phyloP scores from a whole-genome alignment of 2,888 invertebrate species.

The Drosophila mimica region DNA sequence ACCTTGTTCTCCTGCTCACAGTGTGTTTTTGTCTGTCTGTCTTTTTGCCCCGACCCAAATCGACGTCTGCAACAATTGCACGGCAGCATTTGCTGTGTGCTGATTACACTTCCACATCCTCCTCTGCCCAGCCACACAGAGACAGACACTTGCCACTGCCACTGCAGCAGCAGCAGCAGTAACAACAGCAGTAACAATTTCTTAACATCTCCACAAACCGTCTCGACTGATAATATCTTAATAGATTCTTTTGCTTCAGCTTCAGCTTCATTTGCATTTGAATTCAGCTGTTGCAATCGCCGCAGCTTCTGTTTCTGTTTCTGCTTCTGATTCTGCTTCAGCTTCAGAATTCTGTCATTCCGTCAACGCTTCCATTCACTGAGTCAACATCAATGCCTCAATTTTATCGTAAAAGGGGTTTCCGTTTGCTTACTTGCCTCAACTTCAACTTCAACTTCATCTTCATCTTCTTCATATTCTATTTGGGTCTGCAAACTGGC shows the following conservation, averaged over 20 bases:
- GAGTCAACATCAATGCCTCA: slow-evolving; percentile 32
- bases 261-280: slow-evolving; percentile 75
- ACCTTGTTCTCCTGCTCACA: neutral
- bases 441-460: neutral
- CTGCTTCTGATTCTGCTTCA: slow-evolving; percentile 25
- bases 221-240: slow-evolving; percentile 74
- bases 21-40: slow-evolving; percentile 17
- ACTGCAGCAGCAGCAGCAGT: neutral
- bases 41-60: slow-evolving; percentile 70
- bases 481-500: slow-evolving; percentile 32
- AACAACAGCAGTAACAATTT: slow-evolving; percentile 35
- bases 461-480: neutral
- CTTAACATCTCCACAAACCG: slow-evolving; percentile 23
- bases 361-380: slow-evolving; percentile 48
- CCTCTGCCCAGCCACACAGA: neutral
- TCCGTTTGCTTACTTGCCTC: slow-evolving; percentile 12
- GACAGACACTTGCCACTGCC: neutral
- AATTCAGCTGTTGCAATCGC: slow-evolving; percentile 38
- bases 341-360: slow-evolving; percentile 43
- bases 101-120: slow-evolving; percentile 52
- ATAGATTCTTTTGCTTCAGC: slow-evolving; percentile 73
- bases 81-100: slow-evolving; percentile 39
- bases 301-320: slow-evolving; percentile 18
- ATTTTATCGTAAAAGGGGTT: slow-evolving; percentile 17
- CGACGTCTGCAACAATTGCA: slow-evolving; percentile 76